These are phyloP conservation scores for Andrena chrysosceles DNA, from an alignment of 2,888 invertebrate genomes.

Conservation along the genomic window DNA sequence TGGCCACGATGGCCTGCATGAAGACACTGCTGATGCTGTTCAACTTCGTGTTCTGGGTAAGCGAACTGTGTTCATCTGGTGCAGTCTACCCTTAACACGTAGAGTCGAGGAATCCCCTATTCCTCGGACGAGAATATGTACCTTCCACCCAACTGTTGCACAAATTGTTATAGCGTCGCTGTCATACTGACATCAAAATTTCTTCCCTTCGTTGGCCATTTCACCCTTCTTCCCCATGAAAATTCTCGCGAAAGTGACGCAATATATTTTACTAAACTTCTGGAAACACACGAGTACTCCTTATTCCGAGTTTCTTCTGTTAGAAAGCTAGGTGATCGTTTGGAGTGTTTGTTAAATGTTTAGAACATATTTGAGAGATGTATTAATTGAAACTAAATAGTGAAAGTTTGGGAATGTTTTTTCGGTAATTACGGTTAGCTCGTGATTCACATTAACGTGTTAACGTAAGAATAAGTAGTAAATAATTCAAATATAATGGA, in stretches of 20 bases:
- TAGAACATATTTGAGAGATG: no score
- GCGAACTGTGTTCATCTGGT: constrained; percentile 77
- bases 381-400: no score
- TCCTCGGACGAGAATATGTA: not conserved
- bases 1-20: constrained; percentile 91
- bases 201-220: no score
- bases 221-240: not conserved
- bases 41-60: constrained; percentile 93
- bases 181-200: not conserved
- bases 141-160: constrained; percentile 71
- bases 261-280: not conserved
- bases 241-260: not conserved
- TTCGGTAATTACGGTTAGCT: not conserved
- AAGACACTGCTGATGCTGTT: constrained; percentile 92
- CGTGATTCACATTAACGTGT: not conserved
- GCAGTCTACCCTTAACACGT: constrained; percentile 7
- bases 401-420: not conserved
- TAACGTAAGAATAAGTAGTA: not conserved
- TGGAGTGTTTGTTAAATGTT: no score
- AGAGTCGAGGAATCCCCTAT: not conserved
- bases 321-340: not conserved
- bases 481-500: not conserved
- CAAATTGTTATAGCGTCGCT: constrained; percentile 24
- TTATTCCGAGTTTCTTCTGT: not conserved
- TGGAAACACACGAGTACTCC: not conserved